These are phyloP conservation scores for Lasius fuliginosus DNA, from an alignment of 2,888 invertebrate genomes.

Conservation along the genomic window DNA sequence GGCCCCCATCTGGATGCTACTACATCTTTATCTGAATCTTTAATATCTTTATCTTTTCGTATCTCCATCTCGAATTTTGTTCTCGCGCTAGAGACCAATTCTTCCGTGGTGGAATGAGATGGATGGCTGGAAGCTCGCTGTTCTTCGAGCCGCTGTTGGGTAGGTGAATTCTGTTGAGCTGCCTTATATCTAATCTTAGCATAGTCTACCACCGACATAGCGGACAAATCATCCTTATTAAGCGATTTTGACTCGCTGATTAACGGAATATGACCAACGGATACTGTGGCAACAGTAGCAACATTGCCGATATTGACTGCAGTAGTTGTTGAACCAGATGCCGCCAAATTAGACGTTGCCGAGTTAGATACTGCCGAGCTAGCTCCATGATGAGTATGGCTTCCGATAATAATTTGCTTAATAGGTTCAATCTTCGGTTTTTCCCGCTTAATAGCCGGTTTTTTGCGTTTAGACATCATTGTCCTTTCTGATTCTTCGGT, in stretches of 20 bases:
- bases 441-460: constrained; percentile 82
- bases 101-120: constrained; percentile 67
- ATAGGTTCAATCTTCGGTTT: constrained; percentile 82
- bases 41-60: constrained; percentile 70
- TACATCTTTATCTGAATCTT: constrained; percentile 79
- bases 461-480: constrained; percentile 60
- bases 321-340: constrained; percentile 65
- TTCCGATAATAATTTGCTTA: constrained; percentile 79
- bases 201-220: constrained; percentile 89
- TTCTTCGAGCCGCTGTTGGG: constrained; percentile 85
- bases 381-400: constrained; percentile 65
- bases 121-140: constrained; percentile 82
- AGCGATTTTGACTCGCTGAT: constrained; percentile 64
- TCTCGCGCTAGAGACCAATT: constrained; percentile 78
- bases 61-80: constrained; percentile 81
- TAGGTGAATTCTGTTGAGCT: constrained; percentile 86
- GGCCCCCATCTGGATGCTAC: constrained; percentile 86
- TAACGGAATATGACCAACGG: constrained; percentile 7
- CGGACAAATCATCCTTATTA: constrained; percentile 81
- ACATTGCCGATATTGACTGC: constrained; percentile 74
- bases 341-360: background rate
- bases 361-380: constrained; percentile 58
- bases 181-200: constrained; percentile 90
- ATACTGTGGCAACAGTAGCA: constrained; percentile 46
- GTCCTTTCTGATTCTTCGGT: constrained; percentile 86